Conservation (phyloP, 2,113 vertebrate species). For the Numida meleagris region DNA sequence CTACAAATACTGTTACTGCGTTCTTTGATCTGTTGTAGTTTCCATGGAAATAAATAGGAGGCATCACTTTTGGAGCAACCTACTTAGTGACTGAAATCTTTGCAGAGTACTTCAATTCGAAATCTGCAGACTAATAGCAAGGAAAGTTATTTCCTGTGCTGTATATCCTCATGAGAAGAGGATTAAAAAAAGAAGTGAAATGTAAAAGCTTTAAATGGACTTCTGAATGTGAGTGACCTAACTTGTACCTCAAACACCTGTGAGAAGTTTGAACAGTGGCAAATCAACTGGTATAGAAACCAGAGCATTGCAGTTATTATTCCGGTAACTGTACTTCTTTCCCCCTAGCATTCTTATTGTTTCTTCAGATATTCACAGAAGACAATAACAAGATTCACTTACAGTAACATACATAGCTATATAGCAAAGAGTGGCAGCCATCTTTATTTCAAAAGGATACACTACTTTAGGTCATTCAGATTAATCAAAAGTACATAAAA, state of each 20-base stretch:
- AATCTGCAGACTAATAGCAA: neutral
- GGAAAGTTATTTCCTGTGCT: neutral
- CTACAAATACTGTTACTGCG: no score
- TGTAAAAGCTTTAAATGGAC: neutral
- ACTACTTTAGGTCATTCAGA: neutral
- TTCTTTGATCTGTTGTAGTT: no score
- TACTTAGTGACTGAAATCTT: neutral
- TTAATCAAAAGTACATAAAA: neutral
- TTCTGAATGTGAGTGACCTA: neutral
- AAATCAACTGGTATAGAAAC: neutral
- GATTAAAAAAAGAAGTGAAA: neutral
- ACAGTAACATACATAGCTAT: accelerated
- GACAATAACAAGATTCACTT: neutral
- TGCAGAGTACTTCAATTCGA: neutral
- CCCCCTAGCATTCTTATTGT: accelerated
- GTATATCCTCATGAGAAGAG: neutral
- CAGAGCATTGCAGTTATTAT: neutral
- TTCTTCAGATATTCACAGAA: neutral
- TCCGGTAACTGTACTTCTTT: neutral
- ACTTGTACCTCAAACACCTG: neutral
- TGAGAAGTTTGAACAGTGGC: neutral
- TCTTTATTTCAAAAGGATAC: neutral
- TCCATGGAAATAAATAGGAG: no score
- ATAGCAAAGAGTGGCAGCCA: neutral
- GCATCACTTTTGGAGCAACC: no score